phyloP scores from a whole-genome alignment of 2,113 vertebrate species.

The Heptranchias perlo region DNA sequence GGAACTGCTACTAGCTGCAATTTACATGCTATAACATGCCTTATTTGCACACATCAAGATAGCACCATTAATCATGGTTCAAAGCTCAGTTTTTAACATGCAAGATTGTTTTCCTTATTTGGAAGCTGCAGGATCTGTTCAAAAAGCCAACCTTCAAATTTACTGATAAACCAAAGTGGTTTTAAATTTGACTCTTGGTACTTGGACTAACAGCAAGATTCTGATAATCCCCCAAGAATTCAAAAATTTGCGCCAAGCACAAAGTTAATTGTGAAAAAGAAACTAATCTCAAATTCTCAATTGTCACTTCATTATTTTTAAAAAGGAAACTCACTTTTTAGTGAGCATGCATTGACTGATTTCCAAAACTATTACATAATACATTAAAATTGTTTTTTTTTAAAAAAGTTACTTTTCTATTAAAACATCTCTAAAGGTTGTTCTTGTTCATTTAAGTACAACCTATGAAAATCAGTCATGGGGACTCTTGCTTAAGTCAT shows the following conservation, averaged over 20 bases:
- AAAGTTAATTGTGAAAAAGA: background rate
- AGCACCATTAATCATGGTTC: background rate
- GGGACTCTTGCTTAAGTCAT: background rate
- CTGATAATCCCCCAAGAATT: background rate
- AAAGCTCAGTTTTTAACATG: background rate
- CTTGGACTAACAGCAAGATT: background rate
- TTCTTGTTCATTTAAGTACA: background rate
- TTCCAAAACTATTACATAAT: constrained; percentile 18
- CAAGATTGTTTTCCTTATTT: background rate
- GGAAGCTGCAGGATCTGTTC: background rate
- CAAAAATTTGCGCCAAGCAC: background rate
- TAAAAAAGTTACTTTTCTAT: background rate
- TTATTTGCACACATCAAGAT: background rate
- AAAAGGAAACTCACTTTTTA: background rate
- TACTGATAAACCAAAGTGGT: background rate
- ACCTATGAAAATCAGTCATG: background rate
- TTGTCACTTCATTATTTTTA: background rate
- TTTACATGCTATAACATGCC: background rate
- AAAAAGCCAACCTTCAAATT: background rate
- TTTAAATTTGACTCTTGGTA: background rate
- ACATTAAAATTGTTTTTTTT: background rate
- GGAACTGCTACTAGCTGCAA: background rate
- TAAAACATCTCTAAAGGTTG: background rate
- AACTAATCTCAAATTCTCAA: background rate
- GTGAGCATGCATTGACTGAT: background rate